Conservation (phyloP, 2,888 invertebrate genomes). For the Bugula neritina region DNA sequence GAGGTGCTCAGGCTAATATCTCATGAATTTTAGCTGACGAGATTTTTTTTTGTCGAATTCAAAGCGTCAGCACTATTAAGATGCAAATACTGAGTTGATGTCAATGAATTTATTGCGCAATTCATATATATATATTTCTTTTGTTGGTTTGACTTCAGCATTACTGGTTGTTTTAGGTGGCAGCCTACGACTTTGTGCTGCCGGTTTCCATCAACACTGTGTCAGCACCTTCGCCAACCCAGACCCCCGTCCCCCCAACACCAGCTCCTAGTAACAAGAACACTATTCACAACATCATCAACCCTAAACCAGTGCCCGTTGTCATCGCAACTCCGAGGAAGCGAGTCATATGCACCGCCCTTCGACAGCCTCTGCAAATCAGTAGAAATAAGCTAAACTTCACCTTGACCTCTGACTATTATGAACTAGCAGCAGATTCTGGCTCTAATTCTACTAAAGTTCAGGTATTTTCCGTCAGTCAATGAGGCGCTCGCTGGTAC, state of each 20-base stretch:
- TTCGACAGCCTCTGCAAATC: conserved; percentile 48
- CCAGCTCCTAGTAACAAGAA: conserved; percentile 43
- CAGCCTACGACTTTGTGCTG: conserved; percentile 52
- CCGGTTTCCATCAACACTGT: conserved; percentile 49
- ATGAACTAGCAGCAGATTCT: conserved; percentile 34
- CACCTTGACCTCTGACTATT: conserved; percentile 39
- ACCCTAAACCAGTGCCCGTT: conserved; percentile 41
- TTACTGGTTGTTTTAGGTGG: conserved; percentile 47
- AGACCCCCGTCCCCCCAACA: conserved; percentile 38
- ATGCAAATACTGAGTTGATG: too few species aligned
- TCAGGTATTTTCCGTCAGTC: background rate
- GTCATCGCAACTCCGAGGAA: conserved; percentile 45
- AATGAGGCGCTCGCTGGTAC: too few species aligned
- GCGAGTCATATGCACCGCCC: conserved; percentile 50
- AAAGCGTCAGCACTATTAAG: too few species aligned
- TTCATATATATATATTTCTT: too few species aligned
- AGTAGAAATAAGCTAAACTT: conserved; percentile 45
- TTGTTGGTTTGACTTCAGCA: too few species aligned
- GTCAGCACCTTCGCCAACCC: conserved; percentile 43
- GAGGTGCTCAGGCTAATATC: conserved; percentile 38
- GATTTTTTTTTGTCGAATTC: too few species aligned
- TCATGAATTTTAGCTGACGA: too few species aligned
- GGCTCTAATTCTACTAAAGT: conserved; percentile 34
- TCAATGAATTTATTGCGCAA: too few species aligned
- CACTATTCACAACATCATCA: conserved; percentile 44